phyloP scores from a whole-genome alignment of 2,797 vertebrate species.

The Mormyrus hasselquistii region DNA sequence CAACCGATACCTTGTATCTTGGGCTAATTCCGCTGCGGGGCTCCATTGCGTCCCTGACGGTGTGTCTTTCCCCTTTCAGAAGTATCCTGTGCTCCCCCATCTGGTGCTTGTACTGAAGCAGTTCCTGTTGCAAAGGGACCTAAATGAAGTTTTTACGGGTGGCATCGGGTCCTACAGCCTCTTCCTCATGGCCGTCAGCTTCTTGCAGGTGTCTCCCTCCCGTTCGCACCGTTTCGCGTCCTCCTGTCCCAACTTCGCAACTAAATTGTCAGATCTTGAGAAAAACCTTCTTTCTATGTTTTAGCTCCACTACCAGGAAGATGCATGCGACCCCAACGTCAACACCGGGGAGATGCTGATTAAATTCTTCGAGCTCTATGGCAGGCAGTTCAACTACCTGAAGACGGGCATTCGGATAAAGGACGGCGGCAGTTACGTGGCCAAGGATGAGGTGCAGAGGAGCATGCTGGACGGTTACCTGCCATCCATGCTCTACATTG shows the following conservation, averaged over 20 bases:
- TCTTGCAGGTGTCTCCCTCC: slow-evolving; percentile 77
- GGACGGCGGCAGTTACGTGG: slow-evolving; percentile 92
- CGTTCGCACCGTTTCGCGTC: background rate
- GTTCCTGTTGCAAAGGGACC: slow-evolving; percentile 93
- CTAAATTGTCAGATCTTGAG: background rate
- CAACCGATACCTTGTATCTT: background rate
- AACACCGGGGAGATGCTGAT: slow-evolving; percentile 97
- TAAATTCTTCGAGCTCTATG: slow-evolving; percentile 98
- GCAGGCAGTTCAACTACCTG: slow-evolving; percentile 95
- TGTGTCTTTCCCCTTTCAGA: slow-evolving; percentile 55
- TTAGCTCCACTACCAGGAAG: slow-evolving; percentile 89
- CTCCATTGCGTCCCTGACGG: background rate
- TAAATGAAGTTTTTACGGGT: slow-evolving; percentile 97
- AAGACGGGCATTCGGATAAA: slow-evolving; percentile 98
- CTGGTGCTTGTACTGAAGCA: slow-evolving; percentile 97
- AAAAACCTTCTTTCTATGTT: background rate
- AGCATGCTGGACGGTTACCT: slow-evolving; percentile 93
- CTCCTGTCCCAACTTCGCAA: background rate
- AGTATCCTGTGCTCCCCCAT: slow-evolving; percentile 92
- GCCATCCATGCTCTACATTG: slow-evolving; percentile 95
- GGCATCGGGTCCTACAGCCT: slow-evolving; percentile 98
- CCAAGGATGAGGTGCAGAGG: slow-evolving; percentile 96
- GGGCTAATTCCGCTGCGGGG: background rate
- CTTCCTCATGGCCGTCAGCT: slow-evolving; percentile 98
- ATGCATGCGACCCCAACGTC: slow-evolving; percentile 80